These are phyloP conservation scores for Bos taurus DNA, from an alignment of 2,113 vertebrate species.

Conservation along the genomic window DNA sequence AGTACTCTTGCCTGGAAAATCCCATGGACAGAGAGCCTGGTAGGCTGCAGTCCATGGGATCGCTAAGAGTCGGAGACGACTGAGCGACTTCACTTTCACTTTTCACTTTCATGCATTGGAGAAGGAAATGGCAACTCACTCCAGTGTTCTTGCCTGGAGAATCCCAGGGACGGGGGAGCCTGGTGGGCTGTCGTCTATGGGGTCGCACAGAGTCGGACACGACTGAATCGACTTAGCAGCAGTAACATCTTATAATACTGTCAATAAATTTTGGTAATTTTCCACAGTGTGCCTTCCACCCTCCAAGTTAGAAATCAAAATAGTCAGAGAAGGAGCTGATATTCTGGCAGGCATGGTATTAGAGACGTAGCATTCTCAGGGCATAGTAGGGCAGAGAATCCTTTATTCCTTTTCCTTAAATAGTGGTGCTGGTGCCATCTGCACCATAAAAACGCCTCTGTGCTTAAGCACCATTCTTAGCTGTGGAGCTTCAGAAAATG, in stretches of 20 bases:
- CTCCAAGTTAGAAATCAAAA: neutral
- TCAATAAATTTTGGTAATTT: neutral
- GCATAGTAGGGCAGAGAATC: neutral
- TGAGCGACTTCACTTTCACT: too few species aligned
- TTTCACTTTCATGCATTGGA: too few species aligned
- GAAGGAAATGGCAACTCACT: too few species aligned
- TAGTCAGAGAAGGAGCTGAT: neutral
- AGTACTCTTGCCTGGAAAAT: too few species aligned
- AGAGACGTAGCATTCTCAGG: neutral
- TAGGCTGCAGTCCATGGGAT: too few species aligned
- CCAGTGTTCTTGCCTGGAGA: too few species aligned
- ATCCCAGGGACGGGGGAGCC: too few species aligned
- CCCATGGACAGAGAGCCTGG: too few species aligned
- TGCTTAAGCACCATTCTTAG: neutral
- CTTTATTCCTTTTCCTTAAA: neutral
- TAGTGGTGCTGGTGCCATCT: neutral
- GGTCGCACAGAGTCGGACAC: too few species aligned
- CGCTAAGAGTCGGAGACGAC: too few species aligned
- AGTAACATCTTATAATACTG: neutral
- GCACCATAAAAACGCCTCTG: neutral
- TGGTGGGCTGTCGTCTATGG: too few species aligned
- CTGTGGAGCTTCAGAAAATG: neutral
- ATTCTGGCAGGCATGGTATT: neutral
- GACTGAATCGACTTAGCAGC: too few species aligned
- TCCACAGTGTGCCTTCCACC: neutral